phyloP scores from a whole-genome alignment of 2,113 vertebrate genomes.

The Charina bottae region DNA sequence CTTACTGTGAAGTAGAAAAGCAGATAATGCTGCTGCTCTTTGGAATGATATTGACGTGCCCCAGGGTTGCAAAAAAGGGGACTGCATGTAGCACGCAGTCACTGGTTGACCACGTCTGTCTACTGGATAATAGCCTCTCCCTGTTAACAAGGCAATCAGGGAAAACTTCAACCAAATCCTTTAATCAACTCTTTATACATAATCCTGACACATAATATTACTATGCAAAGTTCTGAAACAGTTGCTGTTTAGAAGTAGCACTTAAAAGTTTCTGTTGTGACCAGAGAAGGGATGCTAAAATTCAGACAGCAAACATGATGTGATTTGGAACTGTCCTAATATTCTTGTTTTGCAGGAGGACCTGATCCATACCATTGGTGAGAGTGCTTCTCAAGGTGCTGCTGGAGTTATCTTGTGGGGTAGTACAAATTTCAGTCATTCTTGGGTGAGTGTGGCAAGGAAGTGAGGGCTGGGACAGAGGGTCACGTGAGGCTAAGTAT shows the following conservation, averaged over 20 bases:
- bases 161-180: background rate
- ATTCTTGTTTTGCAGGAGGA: conserved; percentile 66
- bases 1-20: no score
- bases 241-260: background rate
- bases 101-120: no score
- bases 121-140: background rate
- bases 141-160: background rate
- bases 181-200: background rate
- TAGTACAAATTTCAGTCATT: conserved; percentile 62
- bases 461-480: background rate
- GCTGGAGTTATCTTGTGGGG: conserved; percentile 79
- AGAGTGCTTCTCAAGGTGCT: conserved; percentile 74
- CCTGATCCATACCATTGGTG: conserved; percentile 75
- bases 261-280: background rate
- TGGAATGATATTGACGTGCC: no score
- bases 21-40: no score
- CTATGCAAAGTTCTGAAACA: background rate
- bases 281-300: background rate
- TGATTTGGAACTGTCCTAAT: background rate
- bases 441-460: conserved; percentile 66
- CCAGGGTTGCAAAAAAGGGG: no score
- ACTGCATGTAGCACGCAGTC: no score
- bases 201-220: background rate
- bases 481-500: background rate
- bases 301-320: background rate